Evolutionary conservation across 2,113 vertebrate genomes (phyloP).

Genomic region (Phrynosoma blainvillii): DNA sequence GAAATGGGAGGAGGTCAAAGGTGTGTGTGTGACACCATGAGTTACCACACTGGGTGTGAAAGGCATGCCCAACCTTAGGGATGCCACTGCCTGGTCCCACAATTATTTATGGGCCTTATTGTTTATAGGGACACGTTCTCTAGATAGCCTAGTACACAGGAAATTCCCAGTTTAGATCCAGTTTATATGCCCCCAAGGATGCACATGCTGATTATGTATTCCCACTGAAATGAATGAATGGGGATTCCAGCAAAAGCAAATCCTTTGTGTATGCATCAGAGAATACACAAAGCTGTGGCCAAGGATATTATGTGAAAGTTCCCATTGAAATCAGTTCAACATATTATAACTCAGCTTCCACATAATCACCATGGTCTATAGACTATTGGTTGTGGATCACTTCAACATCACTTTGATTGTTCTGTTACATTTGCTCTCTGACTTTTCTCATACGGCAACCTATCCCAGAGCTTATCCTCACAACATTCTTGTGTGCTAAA

Average conservation of each 20-base stretch:
- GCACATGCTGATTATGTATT: background rate
- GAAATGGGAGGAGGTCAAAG: too few relatives aligned
- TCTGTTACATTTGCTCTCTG: background rate
- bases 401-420: background rate
- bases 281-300: background rate
- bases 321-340: background rate
- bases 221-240: background rate
- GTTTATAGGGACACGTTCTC: background rate
- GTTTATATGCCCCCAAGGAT: background rate
- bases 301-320: background rate
- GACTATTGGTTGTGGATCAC: background rate
- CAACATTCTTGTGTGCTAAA: background rate
- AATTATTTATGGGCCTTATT: background rate
- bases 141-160: background rate
- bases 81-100: background rate
- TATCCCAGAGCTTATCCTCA: background rate
- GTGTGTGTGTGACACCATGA: too few relatives aligned
- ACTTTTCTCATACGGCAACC: background rate
- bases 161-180: background rate
- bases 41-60: too few relatives aligned
- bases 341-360: background rate
- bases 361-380: background rate
- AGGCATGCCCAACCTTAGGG: too few relatives aligned
- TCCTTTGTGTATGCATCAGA: background rate
- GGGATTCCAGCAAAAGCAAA: background rate